phyloP scores from a whole-genome alignment of 2,888 invertebrate genomes.

The Habrosyne pyritoides region DNA sequence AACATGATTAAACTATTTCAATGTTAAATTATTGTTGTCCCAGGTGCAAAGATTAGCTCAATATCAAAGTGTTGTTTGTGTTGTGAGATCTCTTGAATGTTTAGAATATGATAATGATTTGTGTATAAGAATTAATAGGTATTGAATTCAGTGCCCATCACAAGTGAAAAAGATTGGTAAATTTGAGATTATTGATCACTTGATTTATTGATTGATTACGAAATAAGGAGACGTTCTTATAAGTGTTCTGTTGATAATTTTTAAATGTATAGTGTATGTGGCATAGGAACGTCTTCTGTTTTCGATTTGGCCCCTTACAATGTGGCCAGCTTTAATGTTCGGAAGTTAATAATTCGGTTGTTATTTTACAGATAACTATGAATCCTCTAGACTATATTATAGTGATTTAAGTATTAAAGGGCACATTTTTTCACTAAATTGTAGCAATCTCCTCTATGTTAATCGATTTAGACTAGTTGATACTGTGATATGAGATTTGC shows the following conservation, averaged over 20 bases:
- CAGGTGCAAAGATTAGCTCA: neutral
- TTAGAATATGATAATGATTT: slow-evolving; percentile 28
- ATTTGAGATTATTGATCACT: neutral
- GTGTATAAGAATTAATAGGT: slow-evolving; percentile 24
- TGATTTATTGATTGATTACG: neutral
- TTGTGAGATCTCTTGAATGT: slow-evolving; percentile 58
- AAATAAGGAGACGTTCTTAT: slow-evolving; percentile 7
- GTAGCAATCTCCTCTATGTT: slow-evolving; percentile 8
- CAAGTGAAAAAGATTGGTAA: neutral
- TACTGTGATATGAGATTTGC: slow-evolving; percentile 64
- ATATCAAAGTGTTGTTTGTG: slow-evolving; percentile 50
- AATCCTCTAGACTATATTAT: neutral
- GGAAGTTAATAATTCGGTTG: neutral
- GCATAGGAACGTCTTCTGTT: neutral
- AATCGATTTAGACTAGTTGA: slow-evolving; percentile 28
- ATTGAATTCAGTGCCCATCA: slow-evolving; percentile 16
- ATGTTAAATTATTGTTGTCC: neutral
- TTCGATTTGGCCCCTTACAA: neutral
- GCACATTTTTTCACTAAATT: neutral
- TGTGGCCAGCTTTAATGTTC: neutral
- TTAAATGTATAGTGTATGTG: neutral
- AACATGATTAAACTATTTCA: neutral
- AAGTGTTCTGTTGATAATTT: neutral
- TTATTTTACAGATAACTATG: neutral
- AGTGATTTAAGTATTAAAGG: neutral